A percentile compares a stretch with the other conserved stretches of the same genome.
Evolutionary conservation across 2,797 vertebrate genomes (phyloP).

Genomic region (Ciconia nigra): DNA sequence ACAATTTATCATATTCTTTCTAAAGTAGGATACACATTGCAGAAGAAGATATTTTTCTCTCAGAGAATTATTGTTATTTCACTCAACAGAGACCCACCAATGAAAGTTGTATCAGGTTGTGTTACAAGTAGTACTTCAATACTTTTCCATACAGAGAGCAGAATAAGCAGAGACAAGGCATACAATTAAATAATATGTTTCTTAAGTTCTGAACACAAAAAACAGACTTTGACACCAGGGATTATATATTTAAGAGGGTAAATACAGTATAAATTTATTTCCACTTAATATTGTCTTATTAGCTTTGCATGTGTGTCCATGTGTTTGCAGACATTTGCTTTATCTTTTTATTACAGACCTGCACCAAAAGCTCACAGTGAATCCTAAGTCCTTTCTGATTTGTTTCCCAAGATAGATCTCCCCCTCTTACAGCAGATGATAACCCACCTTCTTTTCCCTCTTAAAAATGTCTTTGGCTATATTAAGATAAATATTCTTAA

Average conservation of each 20-base stretch:
- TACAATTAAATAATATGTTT: not conserved
- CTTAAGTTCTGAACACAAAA: not conserved
- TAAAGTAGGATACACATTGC: not conserved
- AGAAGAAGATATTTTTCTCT: not conserved
- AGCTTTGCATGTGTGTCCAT: not conserved
- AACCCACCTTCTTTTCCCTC: not conserved
- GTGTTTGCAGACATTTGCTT: not conserved
- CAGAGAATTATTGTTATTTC: not conserved
- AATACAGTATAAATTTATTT: not conserved
- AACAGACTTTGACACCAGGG: not conserved
- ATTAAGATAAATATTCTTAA: not conserved
- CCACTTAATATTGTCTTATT: not conserved
- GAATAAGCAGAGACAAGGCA: not conserved
- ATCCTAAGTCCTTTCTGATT: not conserved
- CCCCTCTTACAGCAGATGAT: accelerated
- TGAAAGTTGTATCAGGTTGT: not conserved
- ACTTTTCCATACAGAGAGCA: not conserved
- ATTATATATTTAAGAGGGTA: not conserved
- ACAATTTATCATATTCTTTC: not conserved
- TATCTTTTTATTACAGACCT: not conserved
- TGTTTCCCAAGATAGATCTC: not conserved
- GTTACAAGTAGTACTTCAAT: not conserved
- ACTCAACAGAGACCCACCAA: not conserved
- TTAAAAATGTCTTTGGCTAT: not conserved
- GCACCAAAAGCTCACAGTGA: not conserved